Evolutionary conservation across 2,113 vertebrate genomes (phyloP), one percentile per base, ranked within the genome.

Genomic region (Megaleporinus macrocephalus): DNA sequence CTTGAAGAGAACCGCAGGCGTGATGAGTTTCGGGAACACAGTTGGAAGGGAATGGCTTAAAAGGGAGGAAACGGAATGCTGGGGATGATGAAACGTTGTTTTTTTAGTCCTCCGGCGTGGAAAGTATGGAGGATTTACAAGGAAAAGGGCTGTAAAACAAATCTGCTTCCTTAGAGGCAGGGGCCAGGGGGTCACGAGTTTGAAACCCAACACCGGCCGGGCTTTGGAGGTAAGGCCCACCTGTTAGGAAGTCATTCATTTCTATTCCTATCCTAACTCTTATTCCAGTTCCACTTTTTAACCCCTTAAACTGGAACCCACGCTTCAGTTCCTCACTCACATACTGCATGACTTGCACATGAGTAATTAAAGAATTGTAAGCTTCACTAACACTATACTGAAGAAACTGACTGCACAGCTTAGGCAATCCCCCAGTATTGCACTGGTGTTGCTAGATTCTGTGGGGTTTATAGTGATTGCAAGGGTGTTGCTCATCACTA

Each of bases 221-320:
- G 20, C 78, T 86, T 30, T 73, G 75, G 86, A 89, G 87, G 88
- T 89, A 79, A 89, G 62, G 81, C 85, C 84, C 89, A 91, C 90
- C 92, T 92, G 92, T 89, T 89, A 88, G 86, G 89, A 90, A 92
- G 89, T 89, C 87, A 89, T 91, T 92, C 75, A 89, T 90, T 86
- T 88, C 76, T 69, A 49, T 89, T 86, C 83, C 84, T 44, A 36
- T 76, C 85, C 86, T 80, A 66, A 57, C 57, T 36, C 33, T 49
- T 22, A 74, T 72, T 79, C 47, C 24, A 65, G 80, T 88, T 66
- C 13, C 1, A 26, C 76, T 22, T 16, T 18, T 16, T 18, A 51
- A 18, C 49, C 15, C 47, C 1, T 2, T 16, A 18, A 51, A 16
- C 49, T 1, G 6, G 49, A 51, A 2, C 47, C 47, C 47, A 10